These are phyloP conservation scores for Cynopterus brachyotis DNA, from an alignment of 2,113 vertebrate genomes.

Conservation along the genomic window DNA sequence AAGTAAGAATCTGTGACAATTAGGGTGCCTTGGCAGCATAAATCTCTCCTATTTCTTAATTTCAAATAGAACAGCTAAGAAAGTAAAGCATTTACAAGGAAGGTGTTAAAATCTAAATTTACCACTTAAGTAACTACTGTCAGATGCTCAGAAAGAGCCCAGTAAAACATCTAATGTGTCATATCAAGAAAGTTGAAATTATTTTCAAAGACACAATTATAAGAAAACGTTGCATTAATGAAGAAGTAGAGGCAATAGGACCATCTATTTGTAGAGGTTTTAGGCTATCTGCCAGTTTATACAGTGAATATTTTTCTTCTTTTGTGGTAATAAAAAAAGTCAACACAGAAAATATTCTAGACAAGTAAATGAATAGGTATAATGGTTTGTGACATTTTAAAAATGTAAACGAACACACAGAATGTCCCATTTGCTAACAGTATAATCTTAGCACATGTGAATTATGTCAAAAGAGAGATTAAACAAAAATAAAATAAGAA, in stretches of 20 bases:
- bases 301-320: constrained; percentile 50
- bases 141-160: not conserved
- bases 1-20: constrained; percentile 62
- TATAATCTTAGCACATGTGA: not conserved
- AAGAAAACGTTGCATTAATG: constrained; percentile 54
- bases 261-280: constrained; percentile 55
- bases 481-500: constrained; percentile 55
- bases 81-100: constrained; percentile 18
- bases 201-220: constrained; percentile 50
- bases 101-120: constrained; percentile 59
- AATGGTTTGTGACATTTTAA: constrained; percentile 34
- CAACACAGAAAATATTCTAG: constrained; percentile 66
- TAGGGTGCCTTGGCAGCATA: not conserved
- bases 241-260: not conserved
- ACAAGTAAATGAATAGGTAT: constrained; percentile 60
- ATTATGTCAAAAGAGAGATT: constrained; percentile 40
- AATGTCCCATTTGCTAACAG: not conserved
- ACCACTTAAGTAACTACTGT: not conserved
- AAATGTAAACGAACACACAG: not conserved
- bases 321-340: constrained; percentile 51
- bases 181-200: constrained; percentile 43
- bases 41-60: constrained; percentile 58
- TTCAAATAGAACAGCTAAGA: not conserved
- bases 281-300: constrained; percentile 32
- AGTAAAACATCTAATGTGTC: constrained; percentile 19